Conservation (phyloP, 2,888 invertebrate genomes). For the Nematopogon swammerdamellus region DNA sequence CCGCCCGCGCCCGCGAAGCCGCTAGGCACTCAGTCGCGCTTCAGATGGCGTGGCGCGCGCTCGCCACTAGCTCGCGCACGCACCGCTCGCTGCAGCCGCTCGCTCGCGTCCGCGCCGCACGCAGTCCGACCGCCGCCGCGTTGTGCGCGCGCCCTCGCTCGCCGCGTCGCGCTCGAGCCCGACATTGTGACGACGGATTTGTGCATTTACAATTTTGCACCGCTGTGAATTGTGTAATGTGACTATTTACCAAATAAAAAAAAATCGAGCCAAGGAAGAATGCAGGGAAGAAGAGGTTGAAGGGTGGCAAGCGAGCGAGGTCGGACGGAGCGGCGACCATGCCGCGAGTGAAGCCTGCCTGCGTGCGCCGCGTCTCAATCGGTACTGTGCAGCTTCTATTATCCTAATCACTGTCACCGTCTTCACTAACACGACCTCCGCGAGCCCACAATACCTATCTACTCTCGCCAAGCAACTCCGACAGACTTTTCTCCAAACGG, state of each 20-base stretch:
- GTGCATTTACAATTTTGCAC: background rate
- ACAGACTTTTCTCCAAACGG: background rate
- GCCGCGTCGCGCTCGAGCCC: slow-evolving; percentile 32
- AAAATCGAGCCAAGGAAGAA: background rate
- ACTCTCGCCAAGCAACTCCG: background rate
- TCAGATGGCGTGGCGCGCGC: slow-evolving; percentile 54
- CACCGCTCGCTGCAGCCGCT: slow-evolving; percentile 21
- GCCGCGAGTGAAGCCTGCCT: slow-evolving; percentile 54
- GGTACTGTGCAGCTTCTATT: slow-evolving; percentile 24
- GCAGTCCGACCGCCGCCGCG: slow-evolving; percentile 13
- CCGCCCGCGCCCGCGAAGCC: slow-evolving; percentile 53
- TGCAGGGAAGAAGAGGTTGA: background rate
- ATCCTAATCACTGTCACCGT: background rate
- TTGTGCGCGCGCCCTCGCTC: slow-evolving; percentile 23
- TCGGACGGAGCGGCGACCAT: slow-evolving; percentile 32
- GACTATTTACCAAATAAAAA: background rate
- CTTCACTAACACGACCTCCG: background rate
- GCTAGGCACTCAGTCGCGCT: slow-evolving; percentile 33
- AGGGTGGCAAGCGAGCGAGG: slow-evolving; percentile 23
- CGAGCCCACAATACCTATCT: background rate
- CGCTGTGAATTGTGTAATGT: background rate
- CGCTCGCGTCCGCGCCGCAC: slow-evolving; percentile 24
- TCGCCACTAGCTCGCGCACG: slow-evolving; percentile 20
- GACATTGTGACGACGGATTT: background rate
- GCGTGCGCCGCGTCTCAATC: slow-evolving; percentile 56